Evolutionary conservation across 2,797 vertebrate genomes (phyloP).

Genomic region (Coreius guichenoti): DNA sequence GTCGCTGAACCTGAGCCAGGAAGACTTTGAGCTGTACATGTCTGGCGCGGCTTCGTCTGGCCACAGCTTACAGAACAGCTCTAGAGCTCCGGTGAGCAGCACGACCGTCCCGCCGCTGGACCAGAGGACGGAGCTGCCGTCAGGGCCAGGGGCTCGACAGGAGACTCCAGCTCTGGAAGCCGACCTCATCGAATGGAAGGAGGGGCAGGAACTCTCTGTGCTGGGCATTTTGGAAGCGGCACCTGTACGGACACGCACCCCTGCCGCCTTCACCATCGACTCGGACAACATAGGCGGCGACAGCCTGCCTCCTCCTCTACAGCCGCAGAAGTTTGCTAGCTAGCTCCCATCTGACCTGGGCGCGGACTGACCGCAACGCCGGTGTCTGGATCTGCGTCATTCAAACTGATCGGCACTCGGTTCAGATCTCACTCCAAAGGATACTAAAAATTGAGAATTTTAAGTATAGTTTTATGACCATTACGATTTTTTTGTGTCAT

Average conservation of each 20-base stretch:
- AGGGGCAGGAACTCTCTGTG: conserved; percentile 88
- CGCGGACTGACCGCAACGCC: neutral
- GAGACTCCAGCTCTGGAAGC: conserved; percentile 80
- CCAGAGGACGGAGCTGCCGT: conserved; percentile 85
- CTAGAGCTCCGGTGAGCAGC: conserved; percentile 56
- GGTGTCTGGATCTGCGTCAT: neutral
- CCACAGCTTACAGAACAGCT: conserved; percentile 63
- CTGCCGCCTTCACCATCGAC: conserved; percentile 56
- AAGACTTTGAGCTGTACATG: conserved; percentile 97
- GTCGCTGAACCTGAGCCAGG: conserved; percentile 91
- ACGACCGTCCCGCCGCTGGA: conserved; percentile 81
- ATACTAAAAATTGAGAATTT: neutral
- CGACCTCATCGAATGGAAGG: conserved; percentile 96
- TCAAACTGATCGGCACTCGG: neutral
- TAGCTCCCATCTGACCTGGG: conserved; percentile 66
- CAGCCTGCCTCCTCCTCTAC: conserved; percentile 91
- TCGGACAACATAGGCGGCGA: conserved; percentile 84
- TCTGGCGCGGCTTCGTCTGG: conserved; percentile 81
- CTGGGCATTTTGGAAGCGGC: conserved; percentile 88
- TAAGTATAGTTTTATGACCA: neutral
- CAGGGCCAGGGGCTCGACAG: conserved; percentile 86
- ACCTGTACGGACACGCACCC: conserved; percentile 73
- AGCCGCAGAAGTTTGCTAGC: conserved; percentile 92
- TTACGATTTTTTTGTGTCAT: neutral
- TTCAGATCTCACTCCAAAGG: neutral